Evolutionary conservation across 2,113 vertebrate genomes (phyloP), one percentile per base, ranked within the genome.

Genomic region (Rhabdomys dilectus): DNA sequence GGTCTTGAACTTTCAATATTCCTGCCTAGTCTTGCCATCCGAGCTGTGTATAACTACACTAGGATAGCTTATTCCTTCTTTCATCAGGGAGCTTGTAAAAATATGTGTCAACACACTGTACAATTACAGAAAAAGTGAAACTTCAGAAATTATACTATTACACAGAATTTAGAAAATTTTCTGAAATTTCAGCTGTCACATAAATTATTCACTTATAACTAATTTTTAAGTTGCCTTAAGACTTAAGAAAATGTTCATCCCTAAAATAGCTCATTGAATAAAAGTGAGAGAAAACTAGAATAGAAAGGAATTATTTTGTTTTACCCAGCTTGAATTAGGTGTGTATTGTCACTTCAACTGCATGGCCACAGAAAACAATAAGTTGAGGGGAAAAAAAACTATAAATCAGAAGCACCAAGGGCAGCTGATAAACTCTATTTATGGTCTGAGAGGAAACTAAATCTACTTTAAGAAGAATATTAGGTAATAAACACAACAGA

Each of bases 221-320:
- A 78, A 60, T 64, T 64, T 64, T 5, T 29, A 64, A 68, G 31
- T 10, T 62, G 21, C 53, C 91, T 86, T 87, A 88, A 89, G 62
- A 95, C n/a, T 89, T 94, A 93, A 39, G 66, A 91, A 96, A 94
- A 92, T 82, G 51, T 21, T 80, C 56, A 60, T 96, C 78, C 90
- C 91, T 97, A 89, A 91, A 95, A 95, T 76, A 95, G 68, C 75
- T 90, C 78, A 11, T 84, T 92, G 60, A 91, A 91, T 60, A 94
- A 95, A 97, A 93, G 24, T 53, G 2, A 70, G n/a, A 87, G 26
- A 96, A 97, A 94, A 87, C 77, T 73, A 94, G 66, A 85, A 60
- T 34, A 89, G 34, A 76, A 51, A 91, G 36, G 91, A 96, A 95
- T 80, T 58, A 42, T 42, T 77, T 95, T 92, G 60, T 80, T 88